Base-by-base conservation (phyloP, 1,140 invertebrate species). In the Lepidurus packardi region DNA sequence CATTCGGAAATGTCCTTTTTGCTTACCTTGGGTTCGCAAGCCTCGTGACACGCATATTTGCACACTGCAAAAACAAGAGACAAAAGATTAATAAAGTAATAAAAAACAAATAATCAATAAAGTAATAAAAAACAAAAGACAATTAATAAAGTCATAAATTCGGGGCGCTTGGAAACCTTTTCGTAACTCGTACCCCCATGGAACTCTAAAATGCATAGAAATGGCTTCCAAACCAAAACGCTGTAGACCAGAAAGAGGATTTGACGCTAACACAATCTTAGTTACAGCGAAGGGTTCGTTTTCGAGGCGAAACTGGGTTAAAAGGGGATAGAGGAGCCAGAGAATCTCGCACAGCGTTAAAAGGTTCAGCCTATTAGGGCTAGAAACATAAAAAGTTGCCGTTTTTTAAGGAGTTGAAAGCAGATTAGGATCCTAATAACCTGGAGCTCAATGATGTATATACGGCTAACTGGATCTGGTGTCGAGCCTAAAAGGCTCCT, bases 41-140 rank as follows among this genome's bases (percentile, higher is more conserved):
- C 86, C 82, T 90, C 90, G 83, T 92, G 91, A 83, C 91, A 92
- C 81, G 91, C 89, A 87, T 91, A 92, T 86, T 92, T 92, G 88
- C 91, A 92, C 73, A 92, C 91, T 92, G 90, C 81, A 90, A 89
- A 84, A 80, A 84, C 2, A 34, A 34, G 34, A 73, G 25, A 25
- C 25, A 73, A n/a, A 34, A 2, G 47, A 65, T 16, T 21, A 11
- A 16, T 65, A 7, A 21, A 7, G 7, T 7, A 65, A 21, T n/a
- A 21, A 7, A 65, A 79, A 73, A n/a, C 13, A 2, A 41, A 13
- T 1, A 44, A 65, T 16, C 1, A 11, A 16, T 65, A 7, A 21
- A 7, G 7, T 7, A 65, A 21, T n/a, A 21, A 7, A 65, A n/a
- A n/a, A 79, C 5, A 73, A n/a, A 34, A 2, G 47, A 13, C 4